Evolutionary conservation across 2,888 invertebrate species (phyloP).

Genomic region (Dryomyza anilis): DNA sequence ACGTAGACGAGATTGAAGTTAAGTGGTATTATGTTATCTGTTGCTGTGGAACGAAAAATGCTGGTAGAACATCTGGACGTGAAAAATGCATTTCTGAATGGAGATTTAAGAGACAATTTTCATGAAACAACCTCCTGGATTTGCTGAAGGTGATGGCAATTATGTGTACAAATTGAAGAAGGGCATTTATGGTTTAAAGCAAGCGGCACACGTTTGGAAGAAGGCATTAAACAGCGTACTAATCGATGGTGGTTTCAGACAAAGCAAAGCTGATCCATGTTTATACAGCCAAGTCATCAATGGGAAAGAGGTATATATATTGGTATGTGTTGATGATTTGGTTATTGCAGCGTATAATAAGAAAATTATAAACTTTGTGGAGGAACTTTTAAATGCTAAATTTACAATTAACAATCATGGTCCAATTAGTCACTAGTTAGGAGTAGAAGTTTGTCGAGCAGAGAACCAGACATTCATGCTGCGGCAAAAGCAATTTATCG

Average conservation of each 20-base stretch:
- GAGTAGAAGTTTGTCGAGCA: no score
- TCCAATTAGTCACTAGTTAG: not conserved
- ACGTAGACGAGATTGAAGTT: not conserved
- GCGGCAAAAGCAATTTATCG: no score
- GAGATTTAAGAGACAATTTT: no score
- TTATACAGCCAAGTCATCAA: no score
- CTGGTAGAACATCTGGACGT: no score
- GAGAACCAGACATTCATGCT: constrained; percentile 14
- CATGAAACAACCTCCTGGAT: no score
- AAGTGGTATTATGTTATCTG: no score
- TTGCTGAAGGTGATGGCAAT: not conserved
- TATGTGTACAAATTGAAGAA: constrained; percentile 23
- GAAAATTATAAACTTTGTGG: not conserved
- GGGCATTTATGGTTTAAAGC: constrained; percentile 29
- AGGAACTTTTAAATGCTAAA: constrained; percentile 12
- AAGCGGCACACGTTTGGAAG: constrained; percentile 30
- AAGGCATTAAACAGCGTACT: not conserved
- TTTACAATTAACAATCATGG: constrained; percentile 23
- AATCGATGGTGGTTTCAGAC: not conserved
- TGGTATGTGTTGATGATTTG: no score
- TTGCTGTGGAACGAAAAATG: no score
- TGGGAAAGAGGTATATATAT: constrained; percentile 17
- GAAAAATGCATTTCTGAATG: no score
- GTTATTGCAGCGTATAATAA: constrained; percentile 7
- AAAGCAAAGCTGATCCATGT: not conserved